Conservation (phyloP, 92 coral and sea anemone genomes). For the Paramuricea clavata region DNA sequence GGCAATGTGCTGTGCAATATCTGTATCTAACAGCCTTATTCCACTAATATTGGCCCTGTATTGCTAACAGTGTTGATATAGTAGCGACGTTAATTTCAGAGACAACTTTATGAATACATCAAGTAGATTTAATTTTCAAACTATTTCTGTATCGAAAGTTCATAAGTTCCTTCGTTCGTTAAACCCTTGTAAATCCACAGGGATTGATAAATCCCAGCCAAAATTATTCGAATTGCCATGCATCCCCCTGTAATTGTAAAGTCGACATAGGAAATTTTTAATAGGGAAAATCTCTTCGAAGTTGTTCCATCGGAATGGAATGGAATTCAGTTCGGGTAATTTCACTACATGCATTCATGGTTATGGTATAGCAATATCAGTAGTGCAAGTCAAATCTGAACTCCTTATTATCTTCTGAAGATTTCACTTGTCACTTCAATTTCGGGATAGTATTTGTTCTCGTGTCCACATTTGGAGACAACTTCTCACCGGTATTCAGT, state of each 20-base stretch:
- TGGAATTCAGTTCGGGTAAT: constrained; percentile 55
- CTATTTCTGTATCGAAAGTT: not conserved
- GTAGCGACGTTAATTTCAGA: not conserved
- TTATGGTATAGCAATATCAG: no score
- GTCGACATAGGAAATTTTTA: constrained; percentile 26
- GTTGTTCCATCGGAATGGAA: constrained; percentile 16
- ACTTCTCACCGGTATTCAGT: no score
- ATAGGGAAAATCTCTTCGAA: constrained; percentile 7
- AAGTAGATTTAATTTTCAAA: not conserved
- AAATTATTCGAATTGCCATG: constrained; percentile 35
- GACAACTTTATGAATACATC: not conserved
- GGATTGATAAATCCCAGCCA: constrained; percentile 40
- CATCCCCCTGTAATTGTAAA: constrained; percentile 41
- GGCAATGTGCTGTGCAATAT: no score
- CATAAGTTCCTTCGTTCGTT: not conserved
- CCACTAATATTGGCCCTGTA: not conserved
- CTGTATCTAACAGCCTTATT: no score
- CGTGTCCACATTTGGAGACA: no score
- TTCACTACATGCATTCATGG: no score
- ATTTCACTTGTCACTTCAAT: no score
- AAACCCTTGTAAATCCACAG: constrained; percentile 36
- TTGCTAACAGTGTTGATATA: not conserved
- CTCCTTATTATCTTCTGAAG: no score
- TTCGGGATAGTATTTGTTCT: no score
- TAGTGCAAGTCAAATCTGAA: no score